Evolutionary conservation across 2,888 invertebrate species (phyloP).

Genomic region (Caenorhabditis sp.): DNA sequence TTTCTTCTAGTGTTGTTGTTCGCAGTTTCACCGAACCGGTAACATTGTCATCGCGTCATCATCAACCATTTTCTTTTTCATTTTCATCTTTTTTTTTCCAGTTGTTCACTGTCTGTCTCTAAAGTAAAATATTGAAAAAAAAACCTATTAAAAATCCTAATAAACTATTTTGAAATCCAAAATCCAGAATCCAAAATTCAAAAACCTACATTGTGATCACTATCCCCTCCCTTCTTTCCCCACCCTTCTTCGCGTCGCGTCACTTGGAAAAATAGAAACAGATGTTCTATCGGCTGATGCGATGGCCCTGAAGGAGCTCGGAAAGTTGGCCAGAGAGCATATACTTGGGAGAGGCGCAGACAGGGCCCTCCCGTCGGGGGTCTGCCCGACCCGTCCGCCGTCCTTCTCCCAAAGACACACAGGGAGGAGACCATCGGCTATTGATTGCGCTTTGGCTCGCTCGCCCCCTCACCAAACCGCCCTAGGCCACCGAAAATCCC

Average conservation of each 20-base stretch:
- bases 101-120: not conserved
- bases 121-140: not conserved
- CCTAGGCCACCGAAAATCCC: slow-evolving; percentile 9
- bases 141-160: too few relatives aligned
- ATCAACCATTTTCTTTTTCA: too few relatives aligned
- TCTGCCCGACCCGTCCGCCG: slow-evolving; percentile 27
- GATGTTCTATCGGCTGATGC: slow-evolving; percentile 53
- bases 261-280: slow-evolving; percentile 55
- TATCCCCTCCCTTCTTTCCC: not conserved
- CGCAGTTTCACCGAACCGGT: slow-evolving; percentile 54
- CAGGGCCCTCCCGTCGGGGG: too few relatives aligned
- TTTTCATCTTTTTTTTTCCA: slow-evolving; percentile 9
- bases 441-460: slow-evolving; percentile 57
- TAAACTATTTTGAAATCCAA: too few relatives aligned
- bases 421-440: slow-evolving; percentile 63
- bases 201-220: slow-evolving; percentile 49
- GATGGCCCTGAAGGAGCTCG: slow-evolving; percentile 37
- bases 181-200: slow-evolving; percentile 15
- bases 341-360: slow-evolving; percentile 22
- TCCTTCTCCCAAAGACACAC: slow-evolving; percentile 52
- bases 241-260: too few relatives aligned
- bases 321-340: slow-evolving; percentile 22
- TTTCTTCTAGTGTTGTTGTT: slow-evolving; percentile 6
- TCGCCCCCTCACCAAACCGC: slow-evolving; percentile 48
- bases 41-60: slow-evolving; percentile 32